phyloP scores from a whole-genome alignment of 2,113 vertebrate genomes.

The Thalassoma bifasciatum region DNA sequence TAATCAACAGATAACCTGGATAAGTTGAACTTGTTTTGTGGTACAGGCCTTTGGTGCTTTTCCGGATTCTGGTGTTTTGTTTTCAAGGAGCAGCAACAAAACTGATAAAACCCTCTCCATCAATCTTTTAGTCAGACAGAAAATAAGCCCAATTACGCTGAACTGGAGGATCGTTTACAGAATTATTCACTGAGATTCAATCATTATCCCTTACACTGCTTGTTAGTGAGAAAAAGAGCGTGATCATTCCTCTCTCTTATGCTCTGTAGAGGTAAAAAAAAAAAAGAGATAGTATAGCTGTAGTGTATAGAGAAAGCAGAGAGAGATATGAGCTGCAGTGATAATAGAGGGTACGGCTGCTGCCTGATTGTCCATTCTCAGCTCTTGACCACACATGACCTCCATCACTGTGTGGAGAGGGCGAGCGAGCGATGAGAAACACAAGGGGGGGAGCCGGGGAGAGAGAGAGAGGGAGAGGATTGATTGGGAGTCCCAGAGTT shows the following conservation, averaged over 20 bases:
- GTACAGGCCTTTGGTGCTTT: too few species aligned
- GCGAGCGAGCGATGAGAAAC: constrained; percentile 47
- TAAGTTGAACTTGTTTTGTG: too few species aligned
- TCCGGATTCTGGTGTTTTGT: too few species aligned
- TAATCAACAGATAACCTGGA: too few species aligned
- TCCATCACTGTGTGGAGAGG: constrained; percentile 57
- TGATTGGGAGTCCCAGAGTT: constrained; percentile 67
- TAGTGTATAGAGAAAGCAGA: constrained; percentile 8
- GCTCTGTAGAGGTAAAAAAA: constrained; percentile 31
- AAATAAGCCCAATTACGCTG: background rate
- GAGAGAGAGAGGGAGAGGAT: constrained; percentile 41
- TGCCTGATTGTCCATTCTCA: constrained; percentile 69
- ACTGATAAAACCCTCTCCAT: too few species aligned
- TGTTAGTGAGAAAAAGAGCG: background rate
- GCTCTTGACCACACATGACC: constrained; percentile 77
- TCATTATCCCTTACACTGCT: background rate
- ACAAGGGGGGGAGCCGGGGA: constrained; percentile 15
- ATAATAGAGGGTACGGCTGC: constrained; percentile 50
- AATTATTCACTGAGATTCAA: background rate
- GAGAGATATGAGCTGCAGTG: constrained; percentile 49
- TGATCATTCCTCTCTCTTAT: background rate
- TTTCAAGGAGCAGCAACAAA: too few species aligned
- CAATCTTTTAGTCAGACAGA: background rate
- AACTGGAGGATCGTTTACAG: background rate
- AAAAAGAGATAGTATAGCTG: constrained; percentile 24